A percentile compares a stretch with the other conserved stretches of the same genome.
Evolutionary conservation across 2,113 vertebrate genomes (phyloP).

Genomic region (Tonatia bakeri): DNA sequence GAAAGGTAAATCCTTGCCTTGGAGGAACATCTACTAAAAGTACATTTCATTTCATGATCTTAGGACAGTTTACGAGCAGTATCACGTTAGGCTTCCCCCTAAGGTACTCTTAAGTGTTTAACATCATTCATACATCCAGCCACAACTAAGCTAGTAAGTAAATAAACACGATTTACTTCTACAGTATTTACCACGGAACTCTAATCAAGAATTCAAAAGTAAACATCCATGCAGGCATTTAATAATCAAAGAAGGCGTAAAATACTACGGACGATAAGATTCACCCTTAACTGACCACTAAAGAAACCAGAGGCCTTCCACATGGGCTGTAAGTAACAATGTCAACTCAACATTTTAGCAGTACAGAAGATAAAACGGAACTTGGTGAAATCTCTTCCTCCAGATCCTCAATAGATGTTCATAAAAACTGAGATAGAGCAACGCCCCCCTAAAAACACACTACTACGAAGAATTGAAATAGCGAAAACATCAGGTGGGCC

Average conservation of each 20-base stretch:
- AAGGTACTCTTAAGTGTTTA: slow-evolving; percentile 28
- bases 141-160: slow-evolving; percentile 57
- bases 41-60: slow-evolving; percentile 23
- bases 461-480: neutral
- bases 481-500: neutral
- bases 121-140: slow-evolving; percentile 51
- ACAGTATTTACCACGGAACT: slow-evolving; percentile 31
- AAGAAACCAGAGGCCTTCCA: neutral
- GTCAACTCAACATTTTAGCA: slow-evolving; percentile 41
- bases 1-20: slow-evolving; percentile 56
- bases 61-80: slow-evolving; percentile 29
- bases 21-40: slow-evolving; percentile 23
- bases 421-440: slow-evolving; percentile 29
- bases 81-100: slow-evolving; percentile 47
- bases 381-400: neutral
- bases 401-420: neutral
- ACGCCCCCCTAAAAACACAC: slow-evolving; percentile 52
- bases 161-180: slow-evolving; percentile 56
- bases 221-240: neutral
- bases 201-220: slow-evolving; percentile 44
- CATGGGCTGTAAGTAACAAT: neutral
- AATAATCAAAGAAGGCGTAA: neutral
- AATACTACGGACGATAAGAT: neutral
- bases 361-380: neutral
- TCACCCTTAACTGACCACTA: neutral